These are phyloP conservation scores for Megaustenia siamemsis DNA, from an alignment of 2,888 invertebrate genomes.

Conservation along the genomic window DNA sequence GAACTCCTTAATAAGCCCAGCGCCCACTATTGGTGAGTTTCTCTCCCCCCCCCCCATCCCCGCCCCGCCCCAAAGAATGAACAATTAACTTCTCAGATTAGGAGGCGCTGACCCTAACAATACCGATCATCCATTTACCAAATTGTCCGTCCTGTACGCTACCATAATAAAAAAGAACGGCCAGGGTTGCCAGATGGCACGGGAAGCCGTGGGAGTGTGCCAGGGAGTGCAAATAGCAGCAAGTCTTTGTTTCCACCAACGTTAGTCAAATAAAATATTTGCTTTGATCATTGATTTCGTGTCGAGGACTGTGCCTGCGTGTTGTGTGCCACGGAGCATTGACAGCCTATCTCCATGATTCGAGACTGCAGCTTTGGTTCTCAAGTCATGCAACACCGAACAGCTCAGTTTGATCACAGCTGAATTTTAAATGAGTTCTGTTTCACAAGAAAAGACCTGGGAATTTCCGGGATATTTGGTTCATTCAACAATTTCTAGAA, in stretches of 20 bases:
- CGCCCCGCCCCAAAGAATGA: too few species aligned
- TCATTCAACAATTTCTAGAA: too few species aligned
- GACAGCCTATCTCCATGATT: neutral
- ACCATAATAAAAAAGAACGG: neutral
- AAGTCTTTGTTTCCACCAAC: slow-evolving; percentile 24
- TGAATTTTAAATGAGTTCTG: neutral
- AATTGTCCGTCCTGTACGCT: neutral
- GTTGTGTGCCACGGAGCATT: neutral
- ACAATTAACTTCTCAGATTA: too few species aligned
- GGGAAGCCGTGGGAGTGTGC: neutral
- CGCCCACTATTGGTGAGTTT: too few species aligned
- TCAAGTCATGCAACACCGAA: neutral
- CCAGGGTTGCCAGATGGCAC: slow-evolving; percentile 14
- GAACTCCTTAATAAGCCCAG: too few species aligned
- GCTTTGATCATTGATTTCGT: slow-evolving; percentile 26
- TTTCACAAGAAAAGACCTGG: too few species aligned
- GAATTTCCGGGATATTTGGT: too few species aligned
- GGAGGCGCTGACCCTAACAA: too few species aligned
- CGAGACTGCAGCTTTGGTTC: neutral
- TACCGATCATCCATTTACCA: neutral
- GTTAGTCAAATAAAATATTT: slow-evolving; percentile 35
- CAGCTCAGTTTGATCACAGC: neutral
- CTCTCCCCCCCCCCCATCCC: too few species aligned
- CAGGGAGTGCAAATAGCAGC: slow-evolving; percentile 22
- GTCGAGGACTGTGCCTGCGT: neutral